Percentiles rank a stretch among this genome's conserved stretches.
Evolutionary conservation across 1,140 invertebrate species (phyloP).

Genomic region (Drosophila persimilis): DNA sequence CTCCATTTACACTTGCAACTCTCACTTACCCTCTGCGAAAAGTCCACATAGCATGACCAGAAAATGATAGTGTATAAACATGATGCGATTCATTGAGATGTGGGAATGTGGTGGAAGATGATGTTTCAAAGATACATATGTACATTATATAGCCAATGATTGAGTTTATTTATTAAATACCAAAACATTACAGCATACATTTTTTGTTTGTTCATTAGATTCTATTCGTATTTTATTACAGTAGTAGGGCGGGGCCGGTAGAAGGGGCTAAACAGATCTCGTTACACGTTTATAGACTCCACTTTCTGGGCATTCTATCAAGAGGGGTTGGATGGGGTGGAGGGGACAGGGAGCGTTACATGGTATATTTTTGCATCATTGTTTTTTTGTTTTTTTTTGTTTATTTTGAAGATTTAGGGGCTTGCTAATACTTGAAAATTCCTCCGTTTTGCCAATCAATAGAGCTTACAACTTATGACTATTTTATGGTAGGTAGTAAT

Average conservation of each 20-base stretch:
- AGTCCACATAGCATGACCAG: slow-evolving; percentile 49
- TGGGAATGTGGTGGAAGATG: neutral
- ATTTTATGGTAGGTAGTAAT: slow-evolving; percentile 55
- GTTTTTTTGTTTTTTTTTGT: slow-evolving; percentile 2
- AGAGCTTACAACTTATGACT: slow-evolving; percentile 78
- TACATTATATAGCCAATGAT: slow-evolving; percentile 36
- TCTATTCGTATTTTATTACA: slow-evolving; percentile 67
- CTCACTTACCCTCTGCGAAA: slow-evolving; percentile 19
- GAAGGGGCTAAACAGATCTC: slow-evolving; percentile 47
- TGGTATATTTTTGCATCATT: slow-evolving; percentile 22
- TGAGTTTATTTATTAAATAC: slow-evolving; percentile 57
- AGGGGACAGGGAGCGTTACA: neutral
- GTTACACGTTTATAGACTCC: slow-evolving; percentile 72
- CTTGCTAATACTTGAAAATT: slow-evolving; percentile 72
- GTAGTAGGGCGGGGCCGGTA: slow-evolving; percentile 22
- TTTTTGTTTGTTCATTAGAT: slow-evolving; percentile 55
- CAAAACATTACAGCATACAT: slow-evolving; percentile 47
- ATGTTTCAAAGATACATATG: slow-evolving; percentile 45
- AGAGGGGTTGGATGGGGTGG: slow-evolving; percentile 7
- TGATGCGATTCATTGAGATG: slow-evolving; percentile 41
- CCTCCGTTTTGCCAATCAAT: slow-evolving; percentile 47
- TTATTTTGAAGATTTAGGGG: slow-evolving; percentile 18
- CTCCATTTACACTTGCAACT: neutral
- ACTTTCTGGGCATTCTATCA: slow-evolving; percentile 65
- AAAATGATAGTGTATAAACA: slow-evolving; percentile 78